Conservation (phyloP, 2,888 invertebrate genomes). For the Microctonus aethiopoides region DNA sequence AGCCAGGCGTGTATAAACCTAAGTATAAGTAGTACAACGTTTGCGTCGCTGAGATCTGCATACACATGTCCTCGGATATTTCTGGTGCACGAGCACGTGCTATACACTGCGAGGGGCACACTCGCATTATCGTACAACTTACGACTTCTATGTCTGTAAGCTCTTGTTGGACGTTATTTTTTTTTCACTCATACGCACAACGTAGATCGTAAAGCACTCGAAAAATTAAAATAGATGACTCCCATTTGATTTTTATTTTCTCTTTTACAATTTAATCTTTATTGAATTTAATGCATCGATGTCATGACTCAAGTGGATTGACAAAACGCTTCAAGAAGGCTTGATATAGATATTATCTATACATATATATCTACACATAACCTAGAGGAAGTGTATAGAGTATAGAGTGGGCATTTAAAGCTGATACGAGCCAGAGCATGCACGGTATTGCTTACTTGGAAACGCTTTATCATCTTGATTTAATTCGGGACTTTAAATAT, state of each 20-base stretch:
- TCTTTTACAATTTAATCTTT: constrained; percentile 6
- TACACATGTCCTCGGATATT: constrained; percentile 48
- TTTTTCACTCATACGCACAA: background rate
- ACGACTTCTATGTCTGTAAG: constrained; percentile 47
- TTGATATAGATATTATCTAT: constrained; percentile 12
- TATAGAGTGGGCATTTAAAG: constrained; percentile 20
- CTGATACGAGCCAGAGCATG: constrained; percentile 61
- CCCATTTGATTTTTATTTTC: background rate
- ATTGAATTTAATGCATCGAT: constrained; percentile 19
- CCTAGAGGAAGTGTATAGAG: constrained; percentile 7
- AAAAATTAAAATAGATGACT: background rate
- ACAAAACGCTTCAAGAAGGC: constrained; percentile 47
- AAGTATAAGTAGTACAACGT: background rate
- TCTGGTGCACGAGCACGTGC: constrained; percentile 45
- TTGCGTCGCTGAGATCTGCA: constrained; percentile 1
- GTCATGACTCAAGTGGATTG: constrained; percentile 45
- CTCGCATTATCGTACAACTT: constrained; percentile 44
- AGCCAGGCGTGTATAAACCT: background rate
- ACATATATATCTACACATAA: background rate
- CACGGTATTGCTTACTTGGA: constrained; percentile 52
- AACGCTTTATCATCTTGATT: constrained; percentile 62
- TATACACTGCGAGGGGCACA: constrained; percentile 41
- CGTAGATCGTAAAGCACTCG: background rate
- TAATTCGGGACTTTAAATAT: constrained; percentile 64
- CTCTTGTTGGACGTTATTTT: constrained; percentile 52